Evolutionary conservation across 2,113 vertebrate species (phyloP), one percentile per base, ranked within the genome.

Genomic region (Megaceryle torquata): DNA sequence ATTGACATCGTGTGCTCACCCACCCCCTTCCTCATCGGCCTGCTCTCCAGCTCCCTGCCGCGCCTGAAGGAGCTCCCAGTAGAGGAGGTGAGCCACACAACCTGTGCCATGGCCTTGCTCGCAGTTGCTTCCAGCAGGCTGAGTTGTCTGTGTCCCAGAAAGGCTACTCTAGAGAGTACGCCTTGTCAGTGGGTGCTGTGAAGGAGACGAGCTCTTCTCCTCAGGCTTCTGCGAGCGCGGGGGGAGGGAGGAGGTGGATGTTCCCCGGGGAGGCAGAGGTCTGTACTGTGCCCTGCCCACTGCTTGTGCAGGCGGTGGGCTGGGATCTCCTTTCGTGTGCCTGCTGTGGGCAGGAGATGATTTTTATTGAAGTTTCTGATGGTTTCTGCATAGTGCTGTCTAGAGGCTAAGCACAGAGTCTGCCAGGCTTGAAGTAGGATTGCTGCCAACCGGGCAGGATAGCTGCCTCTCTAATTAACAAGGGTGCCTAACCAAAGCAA

Each of bases 1-100:
- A 98, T 99, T 2, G 99, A 99, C 98, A 99, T 99, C 2, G 99
- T 99, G 81, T 99, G 99, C 98, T 99, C 99, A 0, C 99, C 99
- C 2, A 99, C 99, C 0, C 99, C 99, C 10, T 99, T 99, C 98
- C 98, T 99, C 24, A 98, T 99, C 4, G 99, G 99, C 63, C 98
- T 99, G 89, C 98, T 99, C 87, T 99, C 99, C 97, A 98, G 98
- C 97, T 99, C 99, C 1, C 98, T 99, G 95, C 97, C 98, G 2
- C 98, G 98, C 82, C 98, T 99, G 63, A 98, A 97, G 80, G 99
- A 98, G 96, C 98, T 99, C 53, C 99, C 99, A 0, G 98, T 99
- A 31, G 99, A 99, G 93, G 99, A 99, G 98, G 99, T 99, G 88
- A 98, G 98, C 41, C 16, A 2, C n/a, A 54, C 69, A 48, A n/a